Percentiles rank a stretch among this genome's conserved stretches.
phyloP scores from a whole-genome alignment of 1,140 invertebrate species.

The Rhagoletis zephyria region DNA sequence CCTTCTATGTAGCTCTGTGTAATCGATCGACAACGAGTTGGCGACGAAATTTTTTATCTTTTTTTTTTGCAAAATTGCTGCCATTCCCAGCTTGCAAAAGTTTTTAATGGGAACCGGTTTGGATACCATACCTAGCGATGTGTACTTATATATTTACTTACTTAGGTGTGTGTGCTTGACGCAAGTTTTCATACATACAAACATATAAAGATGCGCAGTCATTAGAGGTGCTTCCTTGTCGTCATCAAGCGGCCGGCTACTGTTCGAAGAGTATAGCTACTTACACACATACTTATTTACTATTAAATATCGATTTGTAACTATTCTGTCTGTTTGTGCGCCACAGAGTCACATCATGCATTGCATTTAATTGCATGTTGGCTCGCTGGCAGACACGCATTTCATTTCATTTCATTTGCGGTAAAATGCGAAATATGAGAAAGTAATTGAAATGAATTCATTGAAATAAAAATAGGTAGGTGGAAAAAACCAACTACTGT shows the following conservation, averaged over 20 bases:
- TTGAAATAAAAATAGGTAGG: not conserved
- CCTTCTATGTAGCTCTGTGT: not conserved
- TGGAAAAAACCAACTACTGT: not conserved
- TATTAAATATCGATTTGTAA: not conserved
- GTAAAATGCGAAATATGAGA: slow-evolving; percentile 46
- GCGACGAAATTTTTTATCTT: not conserved
- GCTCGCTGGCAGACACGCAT: not conserved
- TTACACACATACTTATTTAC: not conserved
- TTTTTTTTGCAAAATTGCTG: not conserved
- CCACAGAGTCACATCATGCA: slow-evolving; percentile 7
- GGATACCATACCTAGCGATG: not conserved
- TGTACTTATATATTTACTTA: not conserved
- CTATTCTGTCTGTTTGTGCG: not conserved
- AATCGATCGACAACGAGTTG: slow-evolving; percentile 10
- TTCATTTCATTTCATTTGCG: slow-evolving; percentile 39
- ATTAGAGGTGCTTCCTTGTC: slow-evolving; percentile 29
- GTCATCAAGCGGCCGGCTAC: not conserved
- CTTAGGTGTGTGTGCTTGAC: not conserved
- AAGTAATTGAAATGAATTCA: slow-evolving; percentile 45
- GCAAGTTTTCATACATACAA: not conserved
- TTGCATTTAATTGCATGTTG: slow-evolving; percentile 20
- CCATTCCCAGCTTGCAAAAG: not conserved
- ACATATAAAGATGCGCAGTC: not conserved
- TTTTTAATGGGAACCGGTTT: not conserved
- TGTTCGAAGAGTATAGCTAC: not conserved